phyloP scores from a whole-genome alignment of 2,888 invertebrate species.

The Zaprionus lineosus region DNA sequence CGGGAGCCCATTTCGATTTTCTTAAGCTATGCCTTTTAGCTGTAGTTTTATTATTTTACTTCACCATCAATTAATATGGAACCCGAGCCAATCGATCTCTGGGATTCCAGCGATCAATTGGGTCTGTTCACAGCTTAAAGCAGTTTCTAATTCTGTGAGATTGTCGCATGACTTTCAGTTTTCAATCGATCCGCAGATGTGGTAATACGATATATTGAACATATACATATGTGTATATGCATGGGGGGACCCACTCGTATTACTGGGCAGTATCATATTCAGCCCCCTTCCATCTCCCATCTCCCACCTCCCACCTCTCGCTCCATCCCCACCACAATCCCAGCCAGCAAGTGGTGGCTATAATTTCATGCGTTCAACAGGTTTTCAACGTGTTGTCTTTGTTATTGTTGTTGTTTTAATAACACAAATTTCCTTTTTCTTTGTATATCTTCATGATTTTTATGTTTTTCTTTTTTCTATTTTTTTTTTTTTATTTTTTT shows the following conservation, averaged over 20 bases:
- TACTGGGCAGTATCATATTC: conserved; percentile 4
- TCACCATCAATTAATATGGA: no score
- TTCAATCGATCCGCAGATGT: conserved; percentile 17
- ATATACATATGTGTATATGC: no score
- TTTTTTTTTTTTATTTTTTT: conserved; percentile 36
- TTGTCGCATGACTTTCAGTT: conserved; percentile 34
- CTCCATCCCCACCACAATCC: conserved; percentile 16
- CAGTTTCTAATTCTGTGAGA: no score
- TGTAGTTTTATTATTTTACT: no score
- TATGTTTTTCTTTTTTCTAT: conserved; percentile 26
- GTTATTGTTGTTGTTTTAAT: background rate
- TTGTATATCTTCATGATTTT: conserved; percentile 24
- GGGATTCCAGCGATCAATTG: conserved; percentile 2
- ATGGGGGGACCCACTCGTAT: conserved; percentile 22
- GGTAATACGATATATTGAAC: no score
- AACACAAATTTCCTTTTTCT: conserved; percentile 40
- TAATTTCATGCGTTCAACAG: conserved; percentile 56
- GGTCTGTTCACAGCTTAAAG: background rate
- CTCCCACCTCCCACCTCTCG: background rate
- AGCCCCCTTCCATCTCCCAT: background rate
- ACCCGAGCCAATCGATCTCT: no score
- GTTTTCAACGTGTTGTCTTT: conserved; percentile 43
- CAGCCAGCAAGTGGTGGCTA: conserved; percentile 40
- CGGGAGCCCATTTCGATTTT: no score
- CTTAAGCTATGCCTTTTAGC: no score